A percentile compares a stretch with the other conserved stretches of the same genome.
Conservation (phyloP, 2,797 vertebrate genomes). For the Darevskia mixta region DNA sequence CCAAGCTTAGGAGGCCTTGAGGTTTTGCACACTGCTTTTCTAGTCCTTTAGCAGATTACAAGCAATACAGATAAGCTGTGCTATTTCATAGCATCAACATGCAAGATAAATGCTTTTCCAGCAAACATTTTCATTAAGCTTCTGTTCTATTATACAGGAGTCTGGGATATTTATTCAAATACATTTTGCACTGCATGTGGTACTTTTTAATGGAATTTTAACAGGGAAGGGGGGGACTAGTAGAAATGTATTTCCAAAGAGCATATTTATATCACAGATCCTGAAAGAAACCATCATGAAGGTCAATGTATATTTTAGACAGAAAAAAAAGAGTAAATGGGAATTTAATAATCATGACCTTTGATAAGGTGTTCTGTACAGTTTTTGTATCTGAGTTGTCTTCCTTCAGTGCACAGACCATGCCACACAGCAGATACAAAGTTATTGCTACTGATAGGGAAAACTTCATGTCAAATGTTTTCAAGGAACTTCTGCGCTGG, state of each 20-base stretch:
- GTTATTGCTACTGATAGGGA: no score
- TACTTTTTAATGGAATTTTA: neutral
- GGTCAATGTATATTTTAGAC: neutral
- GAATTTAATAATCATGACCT: neutral
- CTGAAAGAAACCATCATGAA: neutral
- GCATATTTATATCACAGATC: neutral
- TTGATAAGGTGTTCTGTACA: neutral
- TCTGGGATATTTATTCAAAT: slow-evolving; percentile 31
- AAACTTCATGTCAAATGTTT: neutral
- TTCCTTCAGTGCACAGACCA: neutral
- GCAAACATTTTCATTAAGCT: slow-evolving; percentile 25
- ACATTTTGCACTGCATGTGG: neutral
- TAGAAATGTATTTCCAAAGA: neutral
- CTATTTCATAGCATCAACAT: slow-evolving; percentile 21
- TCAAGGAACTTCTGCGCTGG: neutral
- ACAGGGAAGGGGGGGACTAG: neutral
- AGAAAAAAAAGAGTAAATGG: neutral
- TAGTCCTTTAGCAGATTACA: slow-evolving; percentile 8
- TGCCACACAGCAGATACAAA: no score
- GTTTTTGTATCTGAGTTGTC: neutral
- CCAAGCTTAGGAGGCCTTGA: slow-evolving; percentile 11
- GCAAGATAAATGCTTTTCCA: slow-evolving; percentile 49
- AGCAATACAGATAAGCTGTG: slow-evolving; percentile 35
- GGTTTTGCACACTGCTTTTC: slow-evolving; percentile 28
- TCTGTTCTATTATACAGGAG: slow-evolving; percentile 33